Conservation (phyloP, 2,888 invertebrate genomes). For the Drosophila anomelani region DNA sequence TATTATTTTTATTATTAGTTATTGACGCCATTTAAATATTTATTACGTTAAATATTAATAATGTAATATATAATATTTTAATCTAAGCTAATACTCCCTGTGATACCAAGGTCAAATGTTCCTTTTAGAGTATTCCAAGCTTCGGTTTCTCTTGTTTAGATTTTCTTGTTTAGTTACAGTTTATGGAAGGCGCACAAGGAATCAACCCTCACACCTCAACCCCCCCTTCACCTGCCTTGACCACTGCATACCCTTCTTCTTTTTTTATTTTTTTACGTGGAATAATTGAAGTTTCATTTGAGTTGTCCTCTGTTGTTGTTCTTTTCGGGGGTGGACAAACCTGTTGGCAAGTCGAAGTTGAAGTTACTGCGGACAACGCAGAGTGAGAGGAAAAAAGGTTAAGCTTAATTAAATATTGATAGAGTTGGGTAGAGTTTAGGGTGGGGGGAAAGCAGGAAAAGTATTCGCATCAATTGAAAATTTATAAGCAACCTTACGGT, state of each 20-base stretch:
- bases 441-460: conserved; percentile 22
- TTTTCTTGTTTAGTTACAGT: conserved; percentile 30
- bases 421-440: conserved; percentile 22
- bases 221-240: conserved; percentile 19
- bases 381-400: conserved; percentile 59
- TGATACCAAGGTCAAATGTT: not conserved
- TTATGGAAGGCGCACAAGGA: conserved; percentile 6
- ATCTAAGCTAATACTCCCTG: no score
- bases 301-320: conserved; percentile 53
- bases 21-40: no score
- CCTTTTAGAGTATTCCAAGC: not conserved
- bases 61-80: no score
- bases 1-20: no score
- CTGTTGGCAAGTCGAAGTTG: conserved; percentile 25
- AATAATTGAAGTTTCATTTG: conserved; percentile 79
- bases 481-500: conserved; percentile 46
- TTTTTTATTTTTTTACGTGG: conserved; percentile 73
- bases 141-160: not conserved
- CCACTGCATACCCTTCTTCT: conserved; percentile 7
- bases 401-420: conserved; percentile 76
- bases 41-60: no score
- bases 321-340: conserved; percentile 25
- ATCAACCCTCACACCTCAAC: not conserved
- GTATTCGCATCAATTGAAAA: conserved; percentile 68
- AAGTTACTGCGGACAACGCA: conserved; percentile 55